These are phyloP conservation scores for Hypomesus transpacificus DNA, from an alignment of 2,113 vertebrate species.

Conservation along the genomic window DNA sequence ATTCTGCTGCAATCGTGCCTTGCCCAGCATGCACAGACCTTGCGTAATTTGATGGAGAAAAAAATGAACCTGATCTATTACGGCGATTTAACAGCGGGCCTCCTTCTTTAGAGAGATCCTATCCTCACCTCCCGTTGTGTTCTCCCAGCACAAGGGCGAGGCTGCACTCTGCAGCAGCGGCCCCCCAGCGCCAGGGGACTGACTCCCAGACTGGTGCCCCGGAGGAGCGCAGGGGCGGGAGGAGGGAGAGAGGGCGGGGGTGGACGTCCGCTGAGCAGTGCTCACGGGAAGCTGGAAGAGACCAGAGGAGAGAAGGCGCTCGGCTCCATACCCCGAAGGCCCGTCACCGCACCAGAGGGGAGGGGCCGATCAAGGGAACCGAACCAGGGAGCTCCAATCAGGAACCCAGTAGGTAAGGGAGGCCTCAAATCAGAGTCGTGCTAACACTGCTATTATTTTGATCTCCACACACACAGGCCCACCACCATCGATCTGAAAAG, in stretches of 20 bases:
- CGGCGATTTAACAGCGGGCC: not conserved
- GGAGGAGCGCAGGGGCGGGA: not conserved
- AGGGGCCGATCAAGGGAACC: not conserved
- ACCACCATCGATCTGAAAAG: not conserved
- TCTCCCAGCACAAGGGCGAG: conserved; percentile 55
- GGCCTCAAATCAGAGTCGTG: not conserved
- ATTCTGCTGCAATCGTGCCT: too few relatives aligned
- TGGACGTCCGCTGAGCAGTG: not conserved
- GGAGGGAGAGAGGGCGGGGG: conserved; percentile 6
- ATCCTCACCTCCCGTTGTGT: not conserved
- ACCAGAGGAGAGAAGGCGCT: not conserved
- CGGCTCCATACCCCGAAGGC: not conserved
- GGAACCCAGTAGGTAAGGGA: conserved; percentile 2
- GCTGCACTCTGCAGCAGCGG: conserved; percentile 59
- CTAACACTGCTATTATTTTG: not conserved
- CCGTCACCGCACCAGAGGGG: conserved; percentile 2
- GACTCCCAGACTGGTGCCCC: conserved; percentile 3
- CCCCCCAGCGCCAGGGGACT: conserved; percentile 23
- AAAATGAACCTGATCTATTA: not conserved
- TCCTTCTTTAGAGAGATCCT: not conserved
- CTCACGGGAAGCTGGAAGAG: conserved; percentile 22
- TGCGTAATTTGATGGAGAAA: not conserved
- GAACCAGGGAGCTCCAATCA: not conserved
- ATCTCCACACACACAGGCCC: not conserved
- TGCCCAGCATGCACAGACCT: too few relatives aligned